Evolutionary conservation across 2,113 vertebrate species (phyloP).

Genomic region (Polyodon spathula): DNA sequence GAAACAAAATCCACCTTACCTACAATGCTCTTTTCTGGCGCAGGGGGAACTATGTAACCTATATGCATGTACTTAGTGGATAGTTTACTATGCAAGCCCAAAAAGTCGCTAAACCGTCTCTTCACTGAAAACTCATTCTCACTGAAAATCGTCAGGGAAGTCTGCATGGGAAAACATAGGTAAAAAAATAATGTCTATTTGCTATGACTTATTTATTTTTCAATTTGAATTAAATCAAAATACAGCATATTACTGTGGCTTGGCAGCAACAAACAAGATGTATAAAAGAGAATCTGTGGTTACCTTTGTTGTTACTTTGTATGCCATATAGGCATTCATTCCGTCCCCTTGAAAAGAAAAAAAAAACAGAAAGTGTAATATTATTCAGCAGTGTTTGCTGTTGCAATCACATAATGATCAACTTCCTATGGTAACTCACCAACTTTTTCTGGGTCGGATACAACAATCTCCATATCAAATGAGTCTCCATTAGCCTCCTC

Average conservation of each 20-base stretch:
- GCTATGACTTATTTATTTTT: constrained; percentile 17
- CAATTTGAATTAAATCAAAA: neutral
- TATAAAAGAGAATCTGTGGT: constrained; percentile 4
- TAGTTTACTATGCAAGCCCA: constrained; percentile 92
- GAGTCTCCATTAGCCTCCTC: constrained; percentile 78
- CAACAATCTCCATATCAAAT: constrained; percentile 85
- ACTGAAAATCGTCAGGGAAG: constrained; percentile 77
- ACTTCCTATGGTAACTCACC: constrained; percentile 55
- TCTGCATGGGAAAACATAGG: constrained; percentile 48
- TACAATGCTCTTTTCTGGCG: constrained; percentile 98
- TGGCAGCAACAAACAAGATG: neutral
- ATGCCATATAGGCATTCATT: constrained; percentile 97
- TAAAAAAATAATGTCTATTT: constrained; percentile 24
- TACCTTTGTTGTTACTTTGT: constrained; percentile 90
- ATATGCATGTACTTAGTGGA: constrained; percentile 87
- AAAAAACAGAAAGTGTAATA: constrained; percentile 4
- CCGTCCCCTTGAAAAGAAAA: constrained; percentile 73
- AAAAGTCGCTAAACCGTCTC: constrained; percentile 94
- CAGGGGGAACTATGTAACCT: constrained; percentile 90
- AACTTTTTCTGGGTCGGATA: constrained; percentile 97
- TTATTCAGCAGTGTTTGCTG: constrained; percentile 1
- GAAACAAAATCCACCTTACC: constrained; percentile 59
- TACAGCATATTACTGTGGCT: neutral
- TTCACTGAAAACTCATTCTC: constrained; percentile 80
- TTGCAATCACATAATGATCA: no score